Conservation (phyloP, 2,888 invertebrate species). For the Shargacucullia verbasci region DNA sequence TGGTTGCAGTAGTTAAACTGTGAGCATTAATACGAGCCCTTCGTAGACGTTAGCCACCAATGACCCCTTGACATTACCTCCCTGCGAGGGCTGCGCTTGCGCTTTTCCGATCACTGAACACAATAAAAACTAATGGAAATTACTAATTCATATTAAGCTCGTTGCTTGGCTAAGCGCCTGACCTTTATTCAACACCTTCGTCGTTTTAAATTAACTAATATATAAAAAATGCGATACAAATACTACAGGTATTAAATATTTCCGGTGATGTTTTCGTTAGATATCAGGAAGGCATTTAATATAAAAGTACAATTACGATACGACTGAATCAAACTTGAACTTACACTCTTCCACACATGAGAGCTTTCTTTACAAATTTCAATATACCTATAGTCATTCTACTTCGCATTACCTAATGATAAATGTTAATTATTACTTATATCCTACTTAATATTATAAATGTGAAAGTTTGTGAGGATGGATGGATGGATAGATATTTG, state of each 20-base stretch:
- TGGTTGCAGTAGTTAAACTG: not conserved
- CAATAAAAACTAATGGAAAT: conserved; percentile 62
- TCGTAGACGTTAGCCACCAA: conserved; percentile 58
- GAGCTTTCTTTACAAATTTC: too few species aligned
- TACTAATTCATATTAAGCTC: conserved; percentile 61
- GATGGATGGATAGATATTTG: too few species aligned
- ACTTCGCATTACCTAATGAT: too few species aligned
- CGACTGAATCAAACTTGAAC: too few species aligned
- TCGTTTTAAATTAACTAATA: conserved; percentile 14
- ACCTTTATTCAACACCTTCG: conserved; percentile 54
- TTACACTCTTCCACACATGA: too few species aligned
- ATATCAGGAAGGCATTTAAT: too few species aligned
- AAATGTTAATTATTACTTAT: too few species aligned
- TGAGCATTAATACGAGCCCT: conserved; percentile 11
- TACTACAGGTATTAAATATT: too few species aligned
- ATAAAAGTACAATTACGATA: too few species aligned
- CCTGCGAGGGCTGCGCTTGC: conserved; percentile 64
- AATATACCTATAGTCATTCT: too few species aligned
- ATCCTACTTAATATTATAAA: too few species aligned
- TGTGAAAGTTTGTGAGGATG: too few species aligned
- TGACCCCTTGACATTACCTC: conserved; percentile 65
- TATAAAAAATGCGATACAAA: conserved; percentile 5
- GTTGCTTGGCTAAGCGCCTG: conserved; percentile 53
- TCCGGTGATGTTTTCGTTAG: conserved; percentile 5
- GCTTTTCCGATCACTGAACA: conserved; percentile 69